Base-by-base conservation (phyloP, 2,113 vertebrate genomes). In the Plecturocebus donacophilus region DNA sequence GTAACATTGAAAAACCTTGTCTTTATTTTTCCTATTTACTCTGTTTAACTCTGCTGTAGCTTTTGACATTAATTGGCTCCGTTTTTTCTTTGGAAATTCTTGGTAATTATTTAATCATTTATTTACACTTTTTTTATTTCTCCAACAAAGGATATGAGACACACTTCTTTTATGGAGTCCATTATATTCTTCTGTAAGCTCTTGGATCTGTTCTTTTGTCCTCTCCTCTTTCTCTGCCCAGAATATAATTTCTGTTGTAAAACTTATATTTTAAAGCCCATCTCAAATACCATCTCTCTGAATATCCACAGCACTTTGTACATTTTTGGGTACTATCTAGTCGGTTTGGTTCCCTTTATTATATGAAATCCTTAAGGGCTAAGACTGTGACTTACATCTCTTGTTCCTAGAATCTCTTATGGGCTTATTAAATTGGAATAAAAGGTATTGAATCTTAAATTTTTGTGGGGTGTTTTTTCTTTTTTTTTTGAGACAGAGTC, bases 361-460 rank as follows among this genome's bases (percentile, higher is more conserved):
- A 54, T 32, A 75, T 77, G 77, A 91, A 81, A 27, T 88, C 40
- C 32, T 92, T 95, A 42, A 84, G 70, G 64, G 35, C 49, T 66
- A 77, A 82, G 52, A 40, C 64, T 90, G 32, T 75, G n/a, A 90
- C 54, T 83, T 6, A 85, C 47, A 70, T 71, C 52, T 54, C 21
- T 17, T 6, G 42, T 19, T 2, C 23, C 30, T 91, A 47, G 54
- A 47, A 38, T 93, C 52, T 89, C 21, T 83, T 30, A 86, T 68
- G 75, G 96, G 68, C 87, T 96, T 76, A 80, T 32, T 92, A 45
- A 90, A n/a, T 49, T n/a, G 35, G 75, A 91, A 88, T 95, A 81
- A 92, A 97, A 96, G 56, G 32, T 30, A 16, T 54, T 82, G 38
- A 94, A 73, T 94, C 61, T 90, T 95, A 23, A 92, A 27, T 64